Percentiles rank a stretch among this genome's conserved stretches.
Evolutionary conservation across 2,113 vertebrate species (phyloP).

Genomic region (Chascanopsetta lugubris): DNA sequence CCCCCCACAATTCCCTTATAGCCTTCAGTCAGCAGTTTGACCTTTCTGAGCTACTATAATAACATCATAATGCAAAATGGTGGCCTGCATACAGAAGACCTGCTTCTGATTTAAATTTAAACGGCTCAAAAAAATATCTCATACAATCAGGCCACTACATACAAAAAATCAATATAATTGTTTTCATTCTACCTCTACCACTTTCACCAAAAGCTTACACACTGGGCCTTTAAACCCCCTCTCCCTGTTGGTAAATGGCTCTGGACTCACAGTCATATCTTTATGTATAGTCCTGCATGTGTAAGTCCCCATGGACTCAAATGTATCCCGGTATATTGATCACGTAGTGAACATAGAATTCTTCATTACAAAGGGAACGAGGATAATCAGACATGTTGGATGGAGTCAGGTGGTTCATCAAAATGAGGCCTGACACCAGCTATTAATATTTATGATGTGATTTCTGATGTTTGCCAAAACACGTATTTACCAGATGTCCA

Average conservation of each 20-base stretch:
- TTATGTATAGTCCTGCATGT: neutral
- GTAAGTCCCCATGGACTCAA: neutral
- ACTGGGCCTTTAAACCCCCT: constrained; percentile 5
- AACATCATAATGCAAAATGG: too few relatives aligned
- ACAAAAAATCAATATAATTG: too few relatives aligned
- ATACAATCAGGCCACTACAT: too few relatives aligned
- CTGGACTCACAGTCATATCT: neutral
- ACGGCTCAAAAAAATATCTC: too few relatives aligned
- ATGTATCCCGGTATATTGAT: neutral
- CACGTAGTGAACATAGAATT: neutral
- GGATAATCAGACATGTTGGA: neutral
- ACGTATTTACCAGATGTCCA: neutral
- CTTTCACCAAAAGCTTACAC: too few relatives aligned
- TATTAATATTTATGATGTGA: neutral
- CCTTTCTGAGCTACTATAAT: too few relatives aligned
- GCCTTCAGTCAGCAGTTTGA: too few relatives aligned
- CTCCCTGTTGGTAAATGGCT: neutral
- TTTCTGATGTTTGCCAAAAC: constrained; percentile 3
- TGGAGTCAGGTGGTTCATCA: neutral
- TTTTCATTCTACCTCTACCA: too few relatives aligned
- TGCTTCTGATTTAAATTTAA: too few relatives aligned
- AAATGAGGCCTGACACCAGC: neutral
- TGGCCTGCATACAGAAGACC: too few relatives aligned
- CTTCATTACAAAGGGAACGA: neutral
- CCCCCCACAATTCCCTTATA: too few relatives aligned